Evolutionary conservation across 2,888 invertebrate species (phyloP), one percentile per base, ranked within the genome.

Genomic region (Amorpha juglandis): DNA sequence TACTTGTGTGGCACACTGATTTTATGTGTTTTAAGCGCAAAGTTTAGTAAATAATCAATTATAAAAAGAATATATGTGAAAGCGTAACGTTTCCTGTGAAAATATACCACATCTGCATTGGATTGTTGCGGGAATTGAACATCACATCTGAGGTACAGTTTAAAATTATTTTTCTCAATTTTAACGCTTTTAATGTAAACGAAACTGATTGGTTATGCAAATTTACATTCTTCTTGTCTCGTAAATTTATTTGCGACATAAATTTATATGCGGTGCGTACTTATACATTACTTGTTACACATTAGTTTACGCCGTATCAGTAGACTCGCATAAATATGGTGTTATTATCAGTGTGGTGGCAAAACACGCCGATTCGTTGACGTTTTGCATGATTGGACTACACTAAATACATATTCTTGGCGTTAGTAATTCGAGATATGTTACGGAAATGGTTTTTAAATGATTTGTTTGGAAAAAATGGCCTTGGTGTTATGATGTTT

Each of bases 1-100:
- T 81, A 79, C 74, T 78, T 81, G 82, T 84, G 81, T 83, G 77
- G 74, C 72, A 81, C 79, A 78, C 74, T 74, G 69, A 69, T 74
- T 72, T 74, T 69, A 68, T 69, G 70, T 68, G 50, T 70, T 67
- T 67, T 71, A 66, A 68, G n/a, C 19, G 6, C 6, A 19, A 38
- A 47, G 12, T 35, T 35, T 55, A 35, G 33, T 58, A 58, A 50
- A 33, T 16, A 38, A 14, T 16, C 33, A 9, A 48, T 33, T 11
- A 58, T 9, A 7, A 19, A 19, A 48, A 48, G 14, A 33, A 48
- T 48, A 38, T 48, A 38, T 8, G 6, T 9, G 35, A 11, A 58
- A 7, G 14, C 27, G 9, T 19, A 55, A 52, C 19, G 27, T n/a
- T 45, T 8, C 50, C 63, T 53, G 33, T 63, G 53, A 42, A 45